phyloP scores from a whole-genome alignment of 2,113 vertebrate genomes.

The Labeo rohita region DNA sequence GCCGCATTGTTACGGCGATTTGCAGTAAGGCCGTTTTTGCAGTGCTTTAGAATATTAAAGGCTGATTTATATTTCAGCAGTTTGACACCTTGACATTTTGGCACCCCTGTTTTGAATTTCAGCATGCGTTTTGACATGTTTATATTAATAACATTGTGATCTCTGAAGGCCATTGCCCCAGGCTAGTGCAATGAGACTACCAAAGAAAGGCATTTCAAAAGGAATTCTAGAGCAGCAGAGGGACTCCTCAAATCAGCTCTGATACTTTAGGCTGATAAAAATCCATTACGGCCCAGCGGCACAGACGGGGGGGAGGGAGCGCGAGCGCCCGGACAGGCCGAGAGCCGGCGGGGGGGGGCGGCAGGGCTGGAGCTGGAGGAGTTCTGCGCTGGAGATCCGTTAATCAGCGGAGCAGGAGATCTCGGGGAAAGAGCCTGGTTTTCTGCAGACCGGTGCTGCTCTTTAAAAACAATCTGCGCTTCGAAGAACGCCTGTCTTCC shows the following conservation, averaged over 20 bases:
- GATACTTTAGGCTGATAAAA: conserved; percentile 80
- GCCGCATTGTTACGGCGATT: conserved; percentile 63
- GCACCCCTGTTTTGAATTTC: conserved; percentile 81
- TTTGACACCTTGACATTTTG: conserved; percentile 81
- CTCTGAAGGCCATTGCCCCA: conserved; percentile 81
- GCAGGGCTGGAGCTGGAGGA: neutral
- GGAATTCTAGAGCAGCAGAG: conserved; percentile 81
- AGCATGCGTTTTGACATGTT: conserved; percentile 83
- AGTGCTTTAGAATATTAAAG: conserved; percentile 79
- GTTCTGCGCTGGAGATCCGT: neutral
- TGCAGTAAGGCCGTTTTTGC: conserved; percentile 68
- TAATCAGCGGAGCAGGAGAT: neutral
- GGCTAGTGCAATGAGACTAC: conserved; percentile 81
- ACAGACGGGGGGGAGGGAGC: neutral
- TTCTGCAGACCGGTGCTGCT: neutral
- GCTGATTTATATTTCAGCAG: conserved; percentile 78
- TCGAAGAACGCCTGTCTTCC: neutral
- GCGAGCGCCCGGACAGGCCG: conserved; percentile 7
- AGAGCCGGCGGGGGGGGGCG: neutral
- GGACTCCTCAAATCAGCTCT: conserved; percentile 80
- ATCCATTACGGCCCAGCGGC: conserved; percentile 76
- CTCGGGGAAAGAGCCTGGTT: neutral
- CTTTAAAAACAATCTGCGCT: neutral
- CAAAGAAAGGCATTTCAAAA: conserved; percentile 84
- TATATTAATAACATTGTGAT: conserved; percentile 84